Evolutionary conservation across 2,113 vertebrate species (phyloP).

Genomic region (Tylochromis polylepis): DNA sequence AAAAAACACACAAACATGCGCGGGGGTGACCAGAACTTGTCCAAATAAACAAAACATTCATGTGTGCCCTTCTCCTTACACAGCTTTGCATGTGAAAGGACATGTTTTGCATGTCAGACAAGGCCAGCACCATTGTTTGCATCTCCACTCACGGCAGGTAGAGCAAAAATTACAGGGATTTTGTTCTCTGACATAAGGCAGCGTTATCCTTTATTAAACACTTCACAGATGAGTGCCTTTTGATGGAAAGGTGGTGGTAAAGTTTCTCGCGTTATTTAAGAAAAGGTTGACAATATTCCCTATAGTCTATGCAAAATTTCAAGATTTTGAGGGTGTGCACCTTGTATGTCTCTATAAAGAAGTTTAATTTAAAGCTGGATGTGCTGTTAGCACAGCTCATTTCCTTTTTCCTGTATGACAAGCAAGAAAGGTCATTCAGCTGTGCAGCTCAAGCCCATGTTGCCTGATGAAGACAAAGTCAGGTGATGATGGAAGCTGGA

Average conservation of each 20-base stretch:
- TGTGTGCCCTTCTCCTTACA: not conserved
- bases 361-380: constrained; percentile 41
- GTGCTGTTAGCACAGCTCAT: constrained; percentile 59
- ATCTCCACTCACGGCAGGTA: constrained; percentile 28
- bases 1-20: not conserved
- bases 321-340: not conserved
- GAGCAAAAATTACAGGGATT: not conserved
- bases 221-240: not conserved
- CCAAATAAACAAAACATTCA: not conserved
- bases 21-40: not conserved
- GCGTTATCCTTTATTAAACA: not conserved
- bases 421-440: constrained; percentile 60
- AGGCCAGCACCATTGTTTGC: constrained; percentile 29
- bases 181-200: not conserved
- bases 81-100: constrained; percentile 49
- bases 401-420: constrained; percentile 72
- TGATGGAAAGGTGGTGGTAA: not conserved
- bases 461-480: not conserved
- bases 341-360: not conserved
- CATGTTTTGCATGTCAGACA: constrained; percentile 49
- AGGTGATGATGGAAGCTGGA: constrained; percentile 28
- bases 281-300: not conserved
- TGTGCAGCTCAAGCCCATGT: constrained; percentile 48
- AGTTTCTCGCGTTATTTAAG: not conserved
- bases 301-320: not conserved